Evolutionary conservation across 2,888 invertebrate species (phyloP).

Genomic region (Yponomeuta evonymella): DNA sequence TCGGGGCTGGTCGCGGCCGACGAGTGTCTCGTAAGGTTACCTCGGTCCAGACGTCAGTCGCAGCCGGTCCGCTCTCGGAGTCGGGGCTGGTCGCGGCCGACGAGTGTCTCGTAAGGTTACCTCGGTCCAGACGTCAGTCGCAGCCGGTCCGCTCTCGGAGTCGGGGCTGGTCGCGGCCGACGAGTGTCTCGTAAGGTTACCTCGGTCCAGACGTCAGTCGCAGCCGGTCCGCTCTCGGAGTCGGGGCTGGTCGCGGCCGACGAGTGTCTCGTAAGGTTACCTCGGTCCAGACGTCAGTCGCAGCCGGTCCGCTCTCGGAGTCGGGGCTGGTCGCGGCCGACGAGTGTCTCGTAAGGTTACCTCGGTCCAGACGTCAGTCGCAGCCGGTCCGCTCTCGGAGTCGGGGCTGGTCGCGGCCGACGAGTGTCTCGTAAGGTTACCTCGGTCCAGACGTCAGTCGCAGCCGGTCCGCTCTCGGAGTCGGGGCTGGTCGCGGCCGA

Average conservation of each 20-base stretch:
- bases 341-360: slow-evolving; percentile 33
- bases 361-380: slow-evolving; percentile 63
- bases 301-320: slow-evolving; percentile 29
- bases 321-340: slow-evolving; percentile 34
- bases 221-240: slow-evolving; percentile 29
- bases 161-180: slow-evolving; percentile 34
- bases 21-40: slow-evolving; percentile 33
- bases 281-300: slow-evolving; percentile 63
- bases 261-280: slow-evolving; percentile 33
- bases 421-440: slow-evolving; percentile 33
- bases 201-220: slow-evolving; percentile 63
- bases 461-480: slow-evolving; percentile 29
- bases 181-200: slow-evolving; percentile 33
- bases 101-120: slow-evolving; percentile 33
- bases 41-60: slow-evolving; percentile 63
- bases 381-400: slow-evolving; percentile 29
- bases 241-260: slow-evolving; percentile 34
- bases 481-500: slow-evolving; percentile 34
- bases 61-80: slow-evolving; percentile 29
- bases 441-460: slow-evolving; percentile 63
- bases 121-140: slow-evolving; percentile 63
- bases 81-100: slow-evolving; percentile 34
- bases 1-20: slow-evolving; percentile 34
- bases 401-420: slow-evolving; percentile 34
- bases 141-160: slow-evolving; percentile 29